phyloP scores from a whole-genome alignment of 2,113 vertebrate genomes.

The Ptyas mucosa region DNA sequence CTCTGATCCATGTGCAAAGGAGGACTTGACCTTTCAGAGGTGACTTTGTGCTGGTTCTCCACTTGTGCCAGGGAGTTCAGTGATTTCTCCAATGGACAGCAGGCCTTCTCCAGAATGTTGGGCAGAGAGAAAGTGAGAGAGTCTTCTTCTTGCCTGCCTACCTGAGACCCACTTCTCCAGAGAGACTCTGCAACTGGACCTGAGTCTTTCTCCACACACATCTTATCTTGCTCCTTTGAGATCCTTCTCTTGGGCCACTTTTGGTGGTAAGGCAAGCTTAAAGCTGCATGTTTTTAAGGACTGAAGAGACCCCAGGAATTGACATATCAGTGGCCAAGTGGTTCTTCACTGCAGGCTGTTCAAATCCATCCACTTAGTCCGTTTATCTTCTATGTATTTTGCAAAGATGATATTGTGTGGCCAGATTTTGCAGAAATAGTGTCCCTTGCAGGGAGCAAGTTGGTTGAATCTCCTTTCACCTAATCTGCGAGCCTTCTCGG shows the following conservation, averaged over 20 bases:
- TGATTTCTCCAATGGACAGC: not conserved
- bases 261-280: not conserved
- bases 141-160: not conserved
- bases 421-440: not conserved
- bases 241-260: not conserved
- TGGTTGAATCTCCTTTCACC: not conserved
- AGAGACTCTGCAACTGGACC: not conserved
- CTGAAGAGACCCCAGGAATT: not conserved
- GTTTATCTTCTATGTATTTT: not conserved
- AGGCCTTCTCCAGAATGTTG: not conserved
- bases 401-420: not conserved
- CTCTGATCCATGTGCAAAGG: too few relatives aligned
- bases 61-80: not conserved
- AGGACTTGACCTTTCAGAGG: not conserved
- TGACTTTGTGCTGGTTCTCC: not conserved
- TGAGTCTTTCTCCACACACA: not conserved
- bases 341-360: not conserved
- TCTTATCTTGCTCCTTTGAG: not conserved
- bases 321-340: not conserved
- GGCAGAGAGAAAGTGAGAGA: too few relatives aligned
- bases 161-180: not conserved
- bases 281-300: not conserved
- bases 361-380: not conserved
- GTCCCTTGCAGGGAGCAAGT: not conserved
- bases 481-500: not conserved